A percentile compares a stretch with the other conserved stretches of the same genome.
These are phyloP conservation scores for Aphelinus certus DNA, from an alignment of 1,140 invertebrate genomes.

Conservation along the genomic window DNA sequence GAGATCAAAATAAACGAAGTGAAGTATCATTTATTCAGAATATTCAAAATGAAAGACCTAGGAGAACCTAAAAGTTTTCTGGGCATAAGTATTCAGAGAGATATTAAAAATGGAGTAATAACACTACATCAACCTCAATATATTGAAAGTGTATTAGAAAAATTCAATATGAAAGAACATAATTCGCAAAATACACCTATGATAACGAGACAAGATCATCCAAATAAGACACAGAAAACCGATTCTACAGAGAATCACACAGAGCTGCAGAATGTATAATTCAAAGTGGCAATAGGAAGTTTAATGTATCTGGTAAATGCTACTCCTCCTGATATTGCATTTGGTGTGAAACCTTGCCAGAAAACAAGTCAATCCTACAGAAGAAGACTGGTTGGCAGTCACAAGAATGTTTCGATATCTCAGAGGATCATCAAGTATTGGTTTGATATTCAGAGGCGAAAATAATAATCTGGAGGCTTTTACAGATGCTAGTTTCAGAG, in stretches of 20 bases:
- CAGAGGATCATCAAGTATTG: not conserved
- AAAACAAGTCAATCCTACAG: conserved; percentile 44
- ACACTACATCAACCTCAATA: conserved; percentile 25
- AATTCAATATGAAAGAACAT: conserved; percentile 52
- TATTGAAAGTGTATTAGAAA: conserved; percentile 41
- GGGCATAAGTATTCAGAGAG: conserved; percentile 35
- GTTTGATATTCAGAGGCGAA: not conserved
- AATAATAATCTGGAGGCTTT: not conserved
- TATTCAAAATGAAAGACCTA: conserved; percentile 37
- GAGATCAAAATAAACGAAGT: conserved; percentile 31
- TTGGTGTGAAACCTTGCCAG: conserved; percentile 49
- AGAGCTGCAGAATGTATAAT: conserved; percentile 34
- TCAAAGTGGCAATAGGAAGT: conserved; percentile 51
- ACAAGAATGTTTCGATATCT: conserved; percentile 7
- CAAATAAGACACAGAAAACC: conserved; percentile 1
- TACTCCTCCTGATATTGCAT: conserved; percentile 59
- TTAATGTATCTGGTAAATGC: conserved; percentile 52
- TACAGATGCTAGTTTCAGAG: conserved; percentile 10
- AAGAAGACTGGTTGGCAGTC: conserved; percentile 42
- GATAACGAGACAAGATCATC: conserved; percentile 11
- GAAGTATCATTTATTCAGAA: conserved; percentile 12
- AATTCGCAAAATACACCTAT: conserved; percentile 36
- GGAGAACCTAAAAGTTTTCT: conserved; percentile 36
- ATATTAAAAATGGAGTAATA: conserved; percentile 28
- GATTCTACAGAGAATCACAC: conserved; percentile 13